phyloP scores from a whole-genome alignment of 2,888 invertebrate genomes.

The Lamellibrachia columna region DNA sequence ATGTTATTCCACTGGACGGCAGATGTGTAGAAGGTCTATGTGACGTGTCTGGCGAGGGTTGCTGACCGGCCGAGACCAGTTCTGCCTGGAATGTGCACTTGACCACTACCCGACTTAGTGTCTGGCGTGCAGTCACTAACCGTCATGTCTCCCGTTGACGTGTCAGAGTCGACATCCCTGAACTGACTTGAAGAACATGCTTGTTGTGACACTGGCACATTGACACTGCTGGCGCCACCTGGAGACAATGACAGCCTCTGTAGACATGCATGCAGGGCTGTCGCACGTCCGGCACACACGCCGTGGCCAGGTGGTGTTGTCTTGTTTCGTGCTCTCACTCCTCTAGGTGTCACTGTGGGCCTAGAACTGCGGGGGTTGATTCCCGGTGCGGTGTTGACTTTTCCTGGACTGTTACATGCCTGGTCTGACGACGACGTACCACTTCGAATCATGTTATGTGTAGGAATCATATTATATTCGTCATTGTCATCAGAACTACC shows the following conservation, averaged over 20 bases:
- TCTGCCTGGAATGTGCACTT: not conserved
- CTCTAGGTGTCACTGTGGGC: not conserved
- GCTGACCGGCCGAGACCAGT: not conserved
- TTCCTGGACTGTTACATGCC: not conserved
- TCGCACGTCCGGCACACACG: not conserved
- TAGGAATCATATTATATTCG: not conserved
- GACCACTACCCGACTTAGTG: not conserved
- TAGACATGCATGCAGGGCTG: not conserved
- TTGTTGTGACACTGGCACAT: not conserved
- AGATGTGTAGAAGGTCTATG: not conserved
- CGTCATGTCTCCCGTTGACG: not conserved
- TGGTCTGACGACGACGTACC: not conserved
- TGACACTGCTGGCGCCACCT: not conserved
- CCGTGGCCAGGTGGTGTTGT: not conserved
- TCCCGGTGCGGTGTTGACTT: not conserved
- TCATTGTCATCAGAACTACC: not conserved
- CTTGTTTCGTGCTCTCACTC: not conserved
- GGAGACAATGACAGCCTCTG: not conserved
- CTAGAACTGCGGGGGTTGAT: not conserved
- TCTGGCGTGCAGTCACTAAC: not conserved
- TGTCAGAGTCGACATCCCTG: not conserved
- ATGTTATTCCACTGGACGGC: no score
- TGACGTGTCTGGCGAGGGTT: not conserved
- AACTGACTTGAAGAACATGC: not conserved
- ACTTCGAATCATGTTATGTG: conserved; percentile 2